Base-by-base conservation (phyloP, 1,140 invertebrate genomes). In the Camponotus vicinus region DNA sequence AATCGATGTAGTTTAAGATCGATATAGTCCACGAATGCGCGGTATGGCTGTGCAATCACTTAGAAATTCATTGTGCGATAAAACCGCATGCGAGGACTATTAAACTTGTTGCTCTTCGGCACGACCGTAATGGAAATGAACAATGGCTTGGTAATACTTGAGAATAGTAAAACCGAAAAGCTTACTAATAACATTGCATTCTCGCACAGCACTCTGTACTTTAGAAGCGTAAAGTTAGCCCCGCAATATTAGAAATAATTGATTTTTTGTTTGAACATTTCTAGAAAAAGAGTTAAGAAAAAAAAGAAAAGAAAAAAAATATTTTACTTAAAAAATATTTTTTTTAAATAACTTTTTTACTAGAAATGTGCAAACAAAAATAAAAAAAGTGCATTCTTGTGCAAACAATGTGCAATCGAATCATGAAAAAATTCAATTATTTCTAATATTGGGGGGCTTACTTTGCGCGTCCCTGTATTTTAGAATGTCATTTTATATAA, bases 71-170 rank as follows among this genome's bases (percentile, higher is more conserved):
- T 83, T 75, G 69, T 73, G 18, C 79, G 79, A 83, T 83, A 83
- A 83, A 83, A 83, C 79, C 69, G 55, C 79, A 83, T 83, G 79
- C 79, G 79, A 83, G 79, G 55, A 83, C 69, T 83, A 83, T 83
- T 75, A 83, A 83, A 83, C 79, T 83, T 83, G 79, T 83, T 83
- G 79, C 79, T 82, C 67, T 73, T 82, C 67, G 79, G 40, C 67
- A 63, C 37, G 49, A 15, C 52, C 13, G 55, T 49, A 83, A 82
- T 82, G 79, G 67, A 82, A 82, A 82, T 83, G 69, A 83, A 83
- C 69, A 83, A 75, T 82, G 79, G 77, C 55, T 82, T 45, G 13
- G 78, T 71, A 71, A 73, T 82, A 82, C 67, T 73, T 83, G 55
- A 82, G 67, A 61, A 75, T 40, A 61, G 69, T n/a, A 34, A 21